Evolutionary conservation across 2,888 invertebrate species (phyloP).

Genomic region (Lasioglossum marginatum): DNA sequence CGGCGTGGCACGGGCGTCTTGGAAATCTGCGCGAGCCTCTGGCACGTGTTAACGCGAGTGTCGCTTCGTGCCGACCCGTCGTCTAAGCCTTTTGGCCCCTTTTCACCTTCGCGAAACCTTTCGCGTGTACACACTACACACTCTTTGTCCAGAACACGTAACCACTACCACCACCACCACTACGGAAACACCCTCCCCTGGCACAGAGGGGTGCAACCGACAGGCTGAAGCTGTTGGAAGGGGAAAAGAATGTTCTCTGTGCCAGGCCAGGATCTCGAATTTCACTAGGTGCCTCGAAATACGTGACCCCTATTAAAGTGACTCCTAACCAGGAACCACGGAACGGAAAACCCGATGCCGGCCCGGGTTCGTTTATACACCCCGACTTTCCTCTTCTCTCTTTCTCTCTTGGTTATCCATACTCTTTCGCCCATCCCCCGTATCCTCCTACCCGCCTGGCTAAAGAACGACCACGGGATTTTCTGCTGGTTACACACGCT

Average conservation of each 20-base stretch:
- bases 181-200: not conserved
- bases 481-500: slow-evolving; percentile 40
- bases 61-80: slow-evolving; percentile 26
- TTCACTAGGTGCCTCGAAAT: slow-evolving; percentile 27
- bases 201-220: not conserved
- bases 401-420: not conserved
- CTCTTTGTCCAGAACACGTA: slow-evolving; percentile 9
- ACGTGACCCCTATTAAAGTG: slow-evolving; percentile 21
- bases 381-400: slow-evolving; percentile 16
- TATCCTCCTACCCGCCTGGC: not conserved
- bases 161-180: not conserved
- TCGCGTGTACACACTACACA: slow-evolving; percentile 33
- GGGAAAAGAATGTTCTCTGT: not conserved
- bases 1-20: slow-evolving; percentile 54
- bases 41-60: slow-evolving; percentile 57
- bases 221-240: not conserved
- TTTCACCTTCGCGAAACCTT: slow-evolving; percentile 62
- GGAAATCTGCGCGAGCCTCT: slow-evolving; percentile 66
- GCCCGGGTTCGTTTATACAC: slow-evolving; percentile 39
- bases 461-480: slow-evolving; percentile 22
- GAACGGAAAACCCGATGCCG: slow-evolving; percentile 32
- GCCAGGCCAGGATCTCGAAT: slow-evolving; percentile 13
- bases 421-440: not conserved
- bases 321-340: slow-evolving; percentile 24
- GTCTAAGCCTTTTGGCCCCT: slow-evolving; percentile 52